Evolutionary conservation across 2,888 invertebrate genomes (phyloP).

Genomic region (Oligia latruncula): DNA sequence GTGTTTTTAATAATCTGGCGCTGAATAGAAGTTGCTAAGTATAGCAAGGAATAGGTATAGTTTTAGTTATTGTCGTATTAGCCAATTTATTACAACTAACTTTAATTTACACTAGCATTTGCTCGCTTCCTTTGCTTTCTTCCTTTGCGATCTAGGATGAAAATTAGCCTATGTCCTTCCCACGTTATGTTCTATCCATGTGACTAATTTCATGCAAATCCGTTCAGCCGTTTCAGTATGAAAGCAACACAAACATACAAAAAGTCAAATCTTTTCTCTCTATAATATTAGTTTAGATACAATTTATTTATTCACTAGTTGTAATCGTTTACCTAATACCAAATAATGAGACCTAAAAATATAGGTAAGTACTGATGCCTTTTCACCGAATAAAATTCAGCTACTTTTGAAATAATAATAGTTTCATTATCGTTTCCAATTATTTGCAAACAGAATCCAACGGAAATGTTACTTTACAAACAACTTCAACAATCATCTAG

Average conservation of each 20-base stretch:
- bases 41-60: not conserved
- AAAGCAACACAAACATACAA: not conserved
- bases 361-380: not conserved
- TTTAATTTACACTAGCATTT: not conserved
- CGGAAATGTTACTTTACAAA: not conserved
- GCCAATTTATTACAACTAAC: not conserved
- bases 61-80: too few relatives aligned
- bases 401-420: not conserved
- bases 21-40: not conserved
- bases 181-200: not conserved
- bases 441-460: not conserved
- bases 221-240: not conserved
- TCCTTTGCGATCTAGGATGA: not conserved
- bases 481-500: not conserved
- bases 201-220: not conserved
- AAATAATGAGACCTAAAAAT: not conserved
- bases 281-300: not conserved
- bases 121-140: not conserved
- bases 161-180: not conserved
- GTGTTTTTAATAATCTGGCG: not conserved
- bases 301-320: not conserved
- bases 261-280: too few relatives aligned
- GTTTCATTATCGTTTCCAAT: not conserved
- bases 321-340: not conserved
- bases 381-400: not conserved